Evolutionary conservation across 1,140 invertebrate genomes (phyloP).

Genomic region (Phocides pigmalion): DNA sequence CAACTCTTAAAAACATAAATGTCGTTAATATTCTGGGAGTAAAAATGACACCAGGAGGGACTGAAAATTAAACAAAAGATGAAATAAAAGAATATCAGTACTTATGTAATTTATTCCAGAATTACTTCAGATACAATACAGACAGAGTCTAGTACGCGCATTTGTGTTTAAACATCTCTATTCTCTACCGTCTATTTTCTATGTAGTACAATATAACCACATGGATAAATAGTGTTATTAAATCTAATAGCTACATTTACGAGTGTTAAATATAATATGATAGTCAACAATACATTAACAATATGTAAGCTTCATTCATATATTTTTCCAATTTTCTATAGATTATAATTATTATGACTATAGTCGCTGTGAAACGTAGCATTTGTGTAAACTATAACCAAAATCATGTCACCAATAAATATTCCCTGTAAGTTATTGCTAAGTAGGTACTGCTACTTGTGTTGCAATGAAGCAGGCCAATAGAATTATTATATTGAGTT

Average conservation of each 20-base stretch:
- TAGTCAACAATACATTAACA: background rate
- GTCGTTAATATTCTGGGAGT: too few relatives aligned
- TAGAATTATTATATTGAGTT: background rate
- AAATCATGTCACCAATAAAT: background rate
- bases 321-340: background rate
- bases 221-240: background rate
- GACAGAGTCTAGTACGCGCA: constrained; percentile 36
- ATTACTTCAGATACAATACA: constrained; percentile 53
- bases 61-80: too few relatives aligned
- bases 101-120: constrained; percentile 54
- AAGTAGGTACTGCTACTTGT: background rate
- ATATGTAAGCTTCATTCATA: too few relatives aligned
- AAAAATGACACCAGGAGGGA: too few relatives aligned
- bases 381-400: background rate
- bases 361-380: background rate
- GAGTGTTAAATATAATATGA: background rate
- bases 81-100: background rate
- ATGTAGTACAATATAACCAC: constrained; percentile 24
- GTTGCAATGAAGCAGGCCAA: background rate
- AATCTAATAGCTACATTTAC: background rate
- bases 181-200: constrained; percentile 52
- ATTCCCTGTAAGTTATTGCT: background rate
- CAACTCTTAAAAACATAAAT: too few relatives aligned
- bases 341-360: background rate
- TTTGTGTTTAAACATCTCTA: constrained; percentile 45